Percentiles rank a stretch among this genome's conserved stretches.
phyloP scores from a whole-genome alignment of 2,113 vertebrate genomes.

The Myiopsitta monachus region DNA sequence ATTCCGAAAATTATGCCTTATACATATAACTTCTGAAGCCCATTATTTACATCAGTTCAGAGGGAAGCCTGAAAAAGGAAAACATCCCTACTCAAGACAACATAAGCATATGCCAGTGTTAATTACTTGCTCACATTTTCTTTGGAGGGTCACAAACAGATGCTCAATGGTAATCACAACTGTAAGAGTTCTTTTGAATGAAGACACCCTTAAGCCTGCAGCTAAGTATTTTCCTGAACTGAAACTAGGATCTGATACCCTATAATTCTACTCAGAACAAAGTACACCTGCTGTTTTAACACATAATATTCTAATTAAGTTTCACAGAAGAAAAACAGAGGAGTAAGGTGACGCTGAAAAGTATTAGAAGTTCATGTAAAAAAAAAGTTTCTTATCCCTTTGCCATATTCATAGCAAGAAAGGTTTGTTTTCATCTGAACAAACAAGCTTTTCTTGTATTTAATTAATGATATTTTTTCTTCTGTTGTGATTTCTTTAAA shows the following conservation, averaged over 20 bases:
- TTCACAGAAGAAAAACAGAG: neutral
- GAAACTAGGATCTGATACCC: neutral
- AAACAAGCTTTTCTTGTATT: conserved; percentile 72
- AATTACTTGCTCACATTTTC: neutral
- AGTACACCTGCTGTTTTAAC: neutral
- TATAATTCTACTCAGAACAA: neutral
- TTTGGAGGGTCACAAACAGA: neutral
- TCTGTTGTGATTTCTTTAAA: conserved; percentile 75
- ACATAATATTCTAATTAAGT: neutral
- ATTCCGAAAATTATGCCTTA: neutral
- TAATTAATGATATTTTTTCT: conserved; percentile 70
- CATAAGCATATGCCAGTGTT: neutral
- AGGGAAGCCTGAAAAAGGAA: neutral
- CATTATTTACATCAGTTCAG: neutral
- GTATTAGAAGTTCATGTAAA: neutral
- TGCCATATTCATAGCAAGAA: conserved; percentile 71
- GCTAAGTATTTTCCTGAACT: neutral
- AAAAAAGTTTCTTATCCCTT: conserved; percentile 51
- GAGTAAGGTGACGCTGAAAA: neutral
- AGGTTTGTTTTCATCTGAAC: conserved; percentile 65
- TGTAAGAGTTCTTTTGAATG: neutral
- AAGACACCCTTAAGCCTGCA: neutral
- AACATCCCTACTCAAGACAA: neutral
- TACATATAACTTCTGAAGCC: neutral
- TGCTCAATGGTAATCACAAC: neutral